These are phyloP conservation scores for Chrysomallon squamiferum DNA, from an alignment of 1,140 invertebrate species.

Conservation along the genomic window DNA sequence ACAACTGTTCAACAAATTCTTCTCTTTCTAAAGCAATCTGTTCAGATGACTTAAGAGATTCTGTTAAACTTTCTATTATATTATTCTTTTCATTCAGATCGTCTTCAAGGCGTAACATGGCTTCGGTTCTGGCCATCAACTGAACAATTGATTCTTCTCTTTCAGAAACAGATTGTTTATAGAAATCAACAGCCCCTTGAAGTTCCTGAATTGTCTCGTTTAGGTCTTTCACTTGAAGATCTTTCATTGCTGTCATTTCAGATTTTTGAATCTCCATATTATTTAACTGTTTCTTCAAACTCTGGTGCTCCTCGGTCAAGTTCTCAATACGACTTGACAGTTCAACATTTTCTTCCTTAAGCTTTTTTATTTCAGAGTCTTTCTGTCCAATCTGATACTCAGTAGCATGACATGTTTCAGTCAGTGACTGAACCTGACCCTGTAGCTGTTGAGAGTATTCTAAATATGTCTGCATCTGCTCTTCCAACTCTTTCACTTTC, in stretches of 20 bases:
- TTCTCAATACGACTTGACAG: conserved; percentile 8
- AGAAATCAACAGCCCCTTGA: conserved; percentile 5
- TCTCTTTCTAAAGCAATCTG: conserved; percentile 7
- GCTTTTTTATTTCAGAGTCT: conserved; percentile 9
- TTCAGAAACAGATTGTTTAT: neutral
- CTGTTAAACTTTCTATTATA: neutral
- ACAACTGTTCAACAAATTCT: neutral
- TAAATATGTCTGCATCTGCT: conserved; percentile 28
- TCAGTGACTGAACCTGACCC: conserved; percentile 36
- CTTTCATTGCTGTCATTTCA: neutral
- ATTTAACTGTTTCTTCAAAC: neutral
- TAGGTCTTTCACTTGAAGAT: neutral
- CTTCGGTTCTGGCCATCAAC: neutral
- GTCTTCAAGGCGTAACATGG: neutral
- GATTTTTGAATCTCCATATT: neutral
- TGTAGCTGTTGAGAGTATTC: conserved; percentile 43
- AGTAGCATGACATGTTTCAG: conserved; percentile 19
- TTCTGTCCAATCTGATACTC: conserved; percentile 22
- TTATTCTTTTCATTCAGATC: conserved; percentile 13
- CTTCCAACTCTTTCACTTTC: conserved; percentile 18
- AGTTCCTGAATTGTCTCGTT: conserved; percentile 9
- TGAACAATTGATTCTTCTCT: neutral
- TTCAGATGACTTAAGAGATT: neutral
- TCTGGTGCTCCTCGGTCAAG: conserved; percentile 9
- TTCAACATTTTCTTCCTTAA: conserved; percentile 17